Evolutionary conservation across 2,888 invertebrate genomes (phyloP).

Genomic region (Dolichopus griseipennis): DNA sequence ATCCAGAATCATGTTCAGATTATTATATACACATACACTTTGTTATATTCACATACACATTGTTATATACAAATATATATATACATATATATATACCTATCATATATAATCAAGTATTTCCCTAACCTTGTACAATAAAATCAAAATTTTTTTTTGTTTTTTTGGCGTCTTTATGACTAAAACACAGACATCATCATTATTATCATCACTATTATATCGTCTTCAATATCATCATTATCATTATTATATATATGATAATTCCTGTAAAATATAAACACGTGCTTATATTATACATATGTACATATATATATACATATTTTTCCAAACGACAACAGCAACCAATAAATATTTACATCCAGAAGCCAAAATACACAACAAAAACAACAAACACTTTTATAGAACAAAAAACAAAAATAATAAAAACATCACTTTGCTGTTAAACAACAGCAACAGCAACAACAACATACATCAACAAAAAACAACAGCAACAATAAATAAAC

Average conservation of each 20-base stretch:
- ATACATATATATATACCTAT: too few relatives aligned
- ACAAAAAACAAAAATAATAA: background rate
- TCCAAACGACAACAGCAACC: background rate
- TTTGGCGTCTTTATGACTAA: background rate
- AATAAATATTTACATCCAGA: too few relatives aligned
- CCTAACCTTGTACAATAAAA: constrained; percentile 1
- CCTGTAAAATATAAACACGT: background rate
- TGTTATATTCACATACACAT: too few relatives aligned
- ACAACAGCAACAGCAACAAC: background rate
- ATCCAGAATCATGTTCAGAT: too few relatives aligned
- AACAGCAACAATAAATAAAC: background rate
- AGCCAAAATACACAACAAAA: too few relatives aligned
- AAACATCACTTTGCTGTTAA: background rate
- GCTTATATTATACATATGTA: background rate
- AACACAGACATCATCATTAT: background rate
- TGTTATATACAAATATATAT: too few relatives aligned
- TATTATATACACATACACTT: too few relatives aligned
- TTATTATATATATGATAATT: background rate
- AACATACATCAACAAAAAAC: background rate
- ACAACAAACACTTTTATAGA: too few relatives aligned
- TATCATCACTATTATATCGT: too few relatives aligned
- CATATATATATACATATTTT: too few relatives aligned
- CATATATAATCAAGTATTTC: background rate
- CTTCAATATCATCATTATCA: background rate
- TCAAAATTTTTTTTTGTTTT: background rate